These are phyloP conservation scores for Thalassaphorura encarpata DNA, from an alignment of 1,140 invertebrate genomes.

Conservation along the genomic window DNA sequence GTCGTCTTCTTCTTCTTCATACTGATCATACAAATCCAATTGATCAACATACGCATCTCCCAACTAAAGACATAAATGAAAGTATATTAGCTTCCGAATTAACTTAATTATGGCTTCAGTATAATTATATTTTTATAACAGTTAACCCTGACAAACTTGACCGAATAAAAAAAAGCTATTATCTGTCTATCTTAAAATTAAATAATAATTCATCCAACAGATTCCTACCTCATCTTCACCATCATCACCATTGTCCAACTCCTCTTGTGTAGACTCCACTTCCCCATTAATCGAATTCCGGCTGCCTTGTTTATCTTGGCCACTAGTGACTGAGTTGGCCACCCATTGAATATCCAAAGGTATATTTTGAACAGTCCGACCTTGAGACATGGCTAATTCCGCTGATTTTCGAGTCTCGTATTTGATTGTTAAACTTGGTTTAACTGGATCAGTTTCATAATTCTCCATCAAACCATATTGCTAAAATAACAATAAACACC, in stretches of 20 bases:
- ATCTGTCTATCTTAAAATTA: too few relatives aligned
- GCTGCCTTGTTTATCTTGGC: too few relatives aligned
- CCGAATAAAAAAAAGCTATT: too few relatives aligned
- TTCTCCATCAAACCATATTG: slow-evolving; percentile 61
- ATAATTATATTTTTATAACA: not conserved
- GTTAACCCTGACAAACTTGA: too few relatives aligned
- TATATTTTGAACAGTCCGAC: slow-evolving; percentile 53
- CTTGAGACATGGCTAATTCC: slow-evolving; percentile 54
- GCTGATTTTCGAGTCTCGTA: slow-evolving; percentile 63
- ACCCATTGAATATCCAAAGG: slow-evolving; percentile 40
- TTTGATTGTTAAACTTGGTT: slow-evolving; percentile 56
- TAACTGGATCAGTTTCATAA: slow-evolving; percentile 52
- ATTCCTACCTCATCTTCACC: slow-evolving; percentile 31
- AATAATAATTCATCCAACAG: too few relatives aligned
- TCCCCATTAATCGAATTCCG: too few relatives aligned
- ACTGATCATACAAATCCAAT: too few relatives aligned
- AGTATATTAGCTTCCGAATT: too few relatives aligned
- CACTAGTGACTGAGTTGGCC: not conserved
- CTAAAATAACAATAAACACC: slow-evolving; percentile 40
- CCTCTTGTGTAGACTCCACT: slow-evolving; percentile 37
- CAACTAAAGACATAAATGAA: too few relatives aligned
- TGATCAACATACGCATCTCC: too few relatives aligned
- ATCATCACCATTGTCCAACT: slow-evolving; percentile 40
- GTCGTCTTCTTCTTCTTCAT: too few relatives aligned
- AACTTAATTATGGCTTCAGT: too few relatives aligned